Percentiles rank a stretch among this genome's conserved stretches.
These are phyloP conservation scores for Menidia beryllina DNA, from an alignment of 2,113 vertebrate species.

Conservation along the genomic window DNA sequence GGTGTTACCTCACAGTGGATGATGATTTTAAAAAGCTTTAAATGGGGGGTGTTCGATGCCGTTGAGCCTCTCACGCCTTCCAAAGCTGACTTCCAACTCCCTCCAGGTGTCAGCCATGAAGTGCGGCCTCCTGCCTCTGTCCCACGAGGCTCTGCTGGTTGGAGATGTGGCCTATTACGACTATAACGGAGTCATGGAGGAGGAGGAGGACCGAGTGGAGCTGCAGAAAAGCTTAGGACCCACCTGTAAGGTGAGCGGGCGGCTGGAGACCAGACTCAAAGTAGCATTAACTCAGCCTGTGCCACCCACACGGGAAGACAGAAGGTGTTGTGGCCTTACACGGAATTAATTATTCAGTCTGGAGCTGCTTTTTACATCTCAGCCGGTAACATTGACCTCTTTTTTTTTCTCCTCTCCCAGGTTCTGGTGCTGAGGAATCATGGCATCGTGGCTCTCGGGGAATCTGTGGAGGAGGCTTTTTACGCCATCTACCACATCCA, in stretches of 20 bases:
- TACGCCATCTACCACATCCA: conserved; percentile 95
- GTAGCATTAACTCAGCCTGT: neutral
- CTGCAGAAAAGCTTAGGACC: conserved; percentile 96
- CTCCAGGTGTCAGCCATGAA: conserved; percentile 95
- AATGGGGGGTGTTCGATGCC: neutral
- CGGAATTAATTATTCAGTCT: conserved; percentile 26
- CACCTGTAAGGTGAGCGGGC: conserved; percentile 90
- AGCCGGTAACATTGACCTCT: neutral
- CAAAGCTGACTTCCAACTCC: conserved; percentile 22
- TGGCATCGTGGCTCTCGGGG: conserved; percentile 92
- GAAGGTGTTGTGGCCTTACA: conserved; percentile 4
- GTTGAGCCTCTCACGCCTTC: conserved; percentile 1
- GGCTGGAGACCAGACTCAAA: conserved; percentile 5
- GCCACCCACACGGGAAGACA: neutral
- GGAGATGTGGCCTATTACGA: conserved; percentile 93
- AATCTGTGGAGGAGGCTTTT: conserved; percentile 95
- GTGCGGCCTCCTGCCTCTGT: conserved; percentile 91
- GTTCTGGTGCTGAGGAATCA: conserved; percentile 97
- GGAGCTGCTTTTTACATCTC: neutral
- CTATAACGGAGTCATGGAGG: conserved; percentile 92
- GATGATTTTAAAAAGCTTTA: neutral
- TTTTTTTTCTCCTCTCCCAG: conserved; percentile 74
- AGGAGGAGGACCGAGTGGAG: conserved; percentile 90
- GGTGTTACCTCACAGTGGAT: too few species aligned
- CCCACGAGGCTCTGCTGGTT: conserved; percentile 92